Base-by-base conservation (phyloP, 2,888 invertebrate genomes). In the Diplolepis rosae region DNA sequence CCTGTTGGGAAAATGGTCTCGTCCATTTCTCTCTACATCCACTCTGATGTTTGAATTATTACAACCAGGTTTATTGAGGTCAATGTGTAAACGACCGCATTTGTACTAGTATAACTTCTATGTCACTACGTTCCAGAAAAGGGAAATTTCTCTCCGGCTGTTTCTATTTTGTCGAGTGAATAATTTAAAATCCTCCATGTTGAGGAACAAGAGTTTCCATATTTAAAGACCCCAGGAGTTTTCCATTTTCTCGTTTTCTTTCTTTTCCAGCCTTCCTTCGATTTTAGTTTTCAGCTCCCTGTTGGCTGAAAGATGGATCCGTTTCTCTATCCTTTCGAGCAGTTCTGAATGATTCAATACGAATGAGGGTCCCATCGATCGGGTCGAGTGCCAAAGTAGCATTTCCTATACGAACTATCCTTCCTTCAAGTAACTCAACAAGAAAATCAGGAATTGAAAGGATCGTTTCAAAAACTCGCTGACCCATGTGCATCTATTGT, bases 331-430 rank as follows among this genome's bases (percentile, higher is more conserved):
- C 13, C 32, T 13, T 13, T 7, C 56, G 13, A 35, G 32, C 35
- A 56, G 32, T 61, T 61, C 39, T 61, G 35, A 56, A 61, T 61
- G 61, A 61, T 61, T 61, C 61, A 61, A 61, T 61, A 61, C 61
- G 39, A 61, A 24, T 18, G 54, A 32, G 30, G 18, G 32, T 15
- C 61, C 2, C 22, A 35, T 61, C 61, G 61, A 61, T 61, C 61
- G 61, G 9, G 35, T 61, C 39, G 22, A 35, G n/a, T 35, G n/a
- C 22, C 45, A 45, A 45, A 45, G 45, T 45, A 45, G 45, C 45
- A 18, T 22, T 45, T 45, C 61, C 61, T 61, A 24, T 61, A 35
- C n/a, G 24, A 39, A 15, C n/a, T 7, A 35, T 11, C 18, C 7
- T 32, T 61, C 7, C 61, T 22, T n/a, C 39, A 22, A n/a, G 13